phyloP scores from a whole-genome alignment of 2,797 vertebrate genomes.

The Poecilia gillii region DNA sequence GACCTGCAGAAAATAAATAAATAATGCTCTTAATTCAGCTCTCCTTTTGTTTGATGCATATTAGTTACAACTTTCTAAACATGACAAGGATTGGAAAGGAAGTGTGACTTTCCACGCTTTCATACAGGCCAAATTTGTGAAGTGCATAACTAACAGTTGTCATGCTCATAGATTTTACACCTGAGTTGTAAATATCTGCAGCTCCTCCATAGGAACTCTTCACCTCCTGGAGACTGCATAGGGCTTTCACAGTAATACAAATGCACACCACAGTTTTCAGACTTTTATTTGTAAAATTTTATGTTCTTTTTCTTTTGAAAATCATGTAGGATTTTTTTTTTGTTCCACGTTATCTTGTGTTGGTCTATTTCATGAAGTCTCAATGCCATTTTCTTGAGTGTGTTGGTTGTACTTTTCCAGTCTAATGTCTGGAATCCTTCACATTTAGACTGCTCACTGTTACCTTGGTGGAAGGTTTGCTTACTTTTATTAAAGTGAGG shows the following conservation, averaged over 20 bases:
- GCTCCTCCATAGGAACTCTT: neutral
- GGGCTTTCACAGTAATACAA: neutral
- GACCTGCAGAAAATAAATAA: neutral
- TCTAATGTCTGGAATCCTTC: conserved; percentile 29
- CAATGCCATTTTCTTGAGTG: neutral
- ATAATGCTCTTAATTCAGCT: neutral
- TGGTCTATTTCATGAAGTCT: neutral
- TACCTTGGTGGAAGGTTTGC: conserved; percentile 30
- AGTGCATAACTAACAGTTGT: neutral
- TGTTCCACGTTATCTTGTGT: neutral
- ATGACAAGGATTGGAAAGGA: neutral
- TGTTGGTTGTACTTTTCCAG: conserved; percentile 8
- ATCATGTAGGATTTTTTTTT: neutral
- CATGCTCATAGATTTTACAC: neutral
- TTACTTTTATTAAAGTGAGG: conserved; percentile 45
- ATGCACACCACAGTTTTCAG: neutral
- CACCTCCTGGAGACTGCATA: neutral
- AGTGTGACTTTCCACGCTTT: neutral
- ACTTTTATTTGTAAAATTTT: neutral
- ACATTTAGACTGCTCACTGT: conserved; percentile 32
- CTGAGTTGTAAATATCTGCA: neutral
- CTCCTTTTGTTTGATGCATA: neutral
- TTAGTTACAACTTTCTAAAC: neutral
- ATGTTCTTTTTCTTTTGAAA: neutral
- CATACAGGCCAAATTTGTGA: neutral